Evolutionary conservation across 2,888 invertebrate genomes (phyloP).

Genomic region (Acleris cristana): DNA sequence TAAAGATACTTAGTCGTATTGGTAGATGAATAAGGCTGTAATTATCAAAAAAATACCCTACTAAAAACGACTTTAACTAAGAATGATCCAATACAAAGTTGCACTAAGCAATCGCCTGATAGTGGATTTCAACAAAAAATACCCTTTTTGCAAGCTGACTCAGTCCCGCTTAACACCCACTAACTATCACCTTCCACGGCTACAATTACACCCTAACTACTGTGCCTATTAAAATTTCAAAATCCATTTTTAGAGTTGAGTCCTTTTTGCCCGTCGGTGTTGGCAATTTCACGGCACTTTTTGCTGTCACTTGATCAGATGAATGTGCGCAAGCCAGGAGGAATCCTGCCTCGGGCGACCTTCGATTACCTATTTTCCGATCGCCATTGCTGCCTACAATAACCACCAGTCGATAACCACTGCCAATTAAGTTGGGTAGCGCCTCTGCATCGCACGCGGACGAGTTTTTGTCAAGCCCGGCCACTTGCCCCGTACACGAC

Average conservation of each 20-base stretch:
- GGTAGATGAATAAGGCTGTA: too few relatives aligned
- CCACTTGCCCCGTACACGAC: constrained; percentile 49
- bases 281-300: constrained; percentile 54
- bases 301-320: constrained; percentile 48
- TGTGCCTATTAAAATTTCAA: constrained; percentile 59
- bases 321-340: constrained; percentile 48
- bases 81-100: too few relatives aligned
- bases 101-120: too few relatives aligned
- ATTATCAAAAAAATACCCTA: too few relatives aligned
- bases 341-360: constrained; percentile 51
- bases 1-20: too few relatives aligned
- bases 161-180: constrained; percentile 15
- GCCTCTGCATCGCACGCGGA: constrained; percentile 67
- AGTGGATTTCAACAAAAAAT: not conserved
- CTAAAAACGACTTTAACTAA: too few relatives aligned
- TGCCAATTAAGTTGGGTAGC: constrained; percentile 80
- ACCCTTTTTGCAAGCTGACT: not conserved
- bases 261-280: constrained; percentile 48
- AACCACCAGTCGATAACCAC: constrained; percentile 68
- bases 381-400: constrained; percentile 60
- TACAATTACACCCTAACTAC: constrained; percentile 49
- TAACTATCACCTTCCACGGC: constrained; percentile 44
- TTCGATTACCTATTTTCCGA: constrained; percentile 62
- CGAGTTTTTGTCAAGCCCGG: constrained; percentile 72
- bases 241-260: constrained; percentile 55